Percentiles rank a stretch among this genome's conserved stretches.
phyloP scores from a whole-genome alignment of 1,140 invertebrate species.

The Alviniconcha marisindica region DNA sequence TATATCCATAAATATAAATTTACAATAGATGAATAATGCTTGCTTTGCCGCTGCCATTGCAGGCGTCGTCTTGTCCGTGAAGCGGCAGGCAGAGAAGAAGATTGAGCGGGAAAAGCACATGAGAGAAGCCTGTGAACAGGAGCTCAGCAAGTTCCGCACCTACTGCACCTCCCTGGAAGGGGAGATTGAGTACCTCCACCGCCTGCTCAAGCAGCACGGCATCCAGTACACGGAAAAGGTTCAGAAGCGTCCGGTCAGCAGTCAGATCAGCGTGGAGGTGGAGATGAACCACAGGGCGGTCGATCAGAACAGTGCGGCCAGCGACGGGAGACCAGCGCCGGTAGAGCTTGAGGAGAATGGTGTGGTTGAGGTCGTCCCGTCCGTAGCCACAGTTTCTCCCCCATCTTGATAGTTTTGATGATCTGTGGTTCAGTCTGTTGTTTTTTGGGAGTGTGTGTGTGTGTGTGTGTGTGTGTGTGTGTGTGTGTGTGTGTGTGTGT shows the following conservation, averaged over 20 bases:
- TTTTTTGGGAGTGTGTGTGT: neutral
- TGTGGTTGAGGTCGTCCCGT: no score
- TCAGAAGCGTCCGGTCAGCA: constrained; percentile 49
- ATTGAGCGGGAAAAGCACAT: constrained; percentile 65
- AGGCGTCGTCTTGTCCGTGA: constrained; percentile 75
- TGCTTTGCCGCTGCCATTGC: neutral
- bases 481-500: constrained; percentile 22
- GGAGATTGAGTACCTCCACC: constrained; percentile 67
- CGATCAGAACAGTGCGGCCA: neutral
- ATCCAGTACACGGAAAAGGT: constrained; percentile 58
- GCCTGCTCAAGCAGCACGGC: constrained; percentile 64
- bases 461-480: constrained; percentile 2
- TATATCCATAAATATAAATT: no score
- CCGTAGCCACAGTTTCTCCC: no score
- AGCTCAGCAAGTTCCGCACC: constrained; percentile 71
- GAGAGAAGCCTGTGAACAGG: constrained; percentile 71
- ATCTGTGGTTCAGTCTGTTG: no score
- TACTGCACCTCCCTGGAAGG: constrained; percentile 69
- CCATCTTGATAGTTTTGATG: no score
- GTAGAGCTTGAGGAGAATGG: no score
- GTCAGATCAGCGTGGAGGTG: constrained; percentile 60
- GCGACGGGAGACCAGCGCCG: no score
- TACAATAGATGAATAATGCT: no score
- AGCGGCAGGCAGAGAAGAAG: constrained; percentile 72
- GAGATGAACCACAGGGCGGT: constrained; percentile 52